These are phyloP conservation scores for Nebria ingens DNA, from an alignment of 1,140 invertebrate genomes.

Conservation along the genomic window DNA sequence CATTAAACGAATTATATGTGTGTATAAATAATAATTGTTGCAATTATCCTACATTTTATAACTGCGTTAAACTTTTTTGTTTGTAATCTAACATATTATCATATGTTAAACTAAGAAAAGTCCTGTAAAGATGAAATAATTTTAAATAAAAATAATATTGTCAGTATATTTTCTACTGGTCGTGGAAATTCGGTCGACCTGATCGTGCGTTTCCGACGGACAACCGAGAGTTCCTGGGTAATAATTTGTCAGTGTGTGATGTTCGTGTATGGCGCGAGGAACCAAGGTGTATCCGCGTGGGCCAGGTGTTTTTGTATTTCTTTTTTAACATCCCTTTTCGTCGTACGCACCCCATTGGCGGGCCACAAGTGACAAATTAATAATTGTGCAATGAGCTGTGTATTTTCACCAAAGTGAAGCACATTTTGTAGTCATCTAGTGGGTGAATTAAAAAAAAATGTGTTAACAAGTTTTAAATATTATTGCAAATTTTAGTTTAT, in stretches of 20 bases:
- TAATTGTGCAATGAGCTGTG: background rate
- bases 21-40: no score
- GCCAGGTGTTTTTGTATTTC: background rate
- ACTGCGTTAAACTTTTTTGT: no score
- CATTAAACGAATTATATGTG: no score
- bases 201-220: background rate
- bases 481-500: no score
- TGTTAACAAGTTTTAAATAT: background rate
- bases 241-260: slow-evolving; percentile 4
- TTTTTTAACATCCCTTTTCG: no score
- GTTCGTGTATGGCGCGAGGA: background rate
- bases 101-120: no score
- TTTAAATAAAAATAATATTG: no score
- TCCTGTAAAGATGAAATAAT: no score
- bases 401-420: background rate
- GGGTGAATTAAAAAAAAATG: background rate
- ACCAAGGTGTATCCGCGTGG: background rate
- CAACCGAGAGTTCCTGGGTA: background rate
- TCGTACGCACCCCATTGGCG: no score
- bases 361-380: no score
- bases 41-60: no score
- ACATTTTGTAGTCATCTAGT: background rate
- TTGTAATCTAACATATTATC: no score
- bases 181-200: background rate
- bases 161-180: background rate